phyloP scores from a whole-genome alignment of 2,797 vertebrate genomes.

The Sandelia bainsii region DNA sequence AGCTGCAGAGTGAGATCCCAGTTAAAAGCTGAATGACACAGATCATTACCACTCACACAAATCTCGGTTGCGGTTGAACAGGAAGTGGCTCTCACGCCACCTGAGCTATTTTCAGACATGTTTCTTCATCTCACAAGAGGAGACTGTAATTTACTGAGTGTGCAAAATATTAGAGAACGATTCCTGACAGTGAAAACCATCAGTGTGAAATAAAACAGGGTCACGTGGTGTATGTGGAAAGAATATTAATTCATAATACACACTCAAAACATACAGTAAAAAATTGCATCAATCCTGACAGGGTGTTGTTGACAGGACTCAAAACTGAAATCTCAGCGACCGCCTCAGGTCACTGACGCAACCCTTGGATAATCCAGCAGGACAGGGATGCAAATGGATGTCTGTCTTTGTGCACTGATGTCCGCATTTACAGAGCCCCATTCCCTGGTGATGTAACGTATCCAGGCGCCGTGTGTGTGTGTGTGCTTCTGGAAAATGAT shows the following conservation, averaged over 20 bases:
- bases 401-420: slow-evolving; percentile 51
- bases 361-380: slow-evolving; percentile 53
- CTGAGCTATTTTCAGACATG: slow-evolving; percentile 48
- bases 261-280: not conserved
- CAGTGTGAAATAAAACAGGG: not conserved
- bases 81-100: slow-evolving; percentile 56
- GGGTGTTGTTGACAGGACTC: slow-evolving; percentile 43
- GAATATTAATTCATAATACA: not conserved
- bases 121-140: slow-evolving; percentile 26
- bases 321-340: slow-evolving; percentile 20
- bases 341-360: slow-evolving; percentile 51
- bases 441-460: slow-evolving; percentile 47
- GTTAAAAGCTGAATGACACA: slow-evolving; percentile 77
- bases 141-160: slow-evolving; percentile 17
- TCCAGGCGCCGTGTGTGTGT: slow-evolving; percentile 16
- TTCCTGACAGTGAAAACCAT: not conserved
- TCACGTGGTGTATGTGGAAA: not conserved
- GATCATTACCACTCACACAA: slow-evolving; percentile 72
- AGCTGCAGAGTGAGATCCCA: slow-evolving; percentile 74
- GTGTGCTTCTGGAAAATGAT: slow-evolving; percentile 37
- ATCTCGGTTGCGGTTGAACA: slow-evolving; percentile 53
- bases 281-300: slow-evolving; percentile 1
- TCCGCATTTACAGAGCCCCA: slow-evolving; percentile 37
- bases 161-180: slow-evolving; percentile 20
- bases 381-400: slow-evolving; percentile 26